Conservation (phyloP, 2,113 vertebrate genomes). For the Apodemus speciosus region DNA sequence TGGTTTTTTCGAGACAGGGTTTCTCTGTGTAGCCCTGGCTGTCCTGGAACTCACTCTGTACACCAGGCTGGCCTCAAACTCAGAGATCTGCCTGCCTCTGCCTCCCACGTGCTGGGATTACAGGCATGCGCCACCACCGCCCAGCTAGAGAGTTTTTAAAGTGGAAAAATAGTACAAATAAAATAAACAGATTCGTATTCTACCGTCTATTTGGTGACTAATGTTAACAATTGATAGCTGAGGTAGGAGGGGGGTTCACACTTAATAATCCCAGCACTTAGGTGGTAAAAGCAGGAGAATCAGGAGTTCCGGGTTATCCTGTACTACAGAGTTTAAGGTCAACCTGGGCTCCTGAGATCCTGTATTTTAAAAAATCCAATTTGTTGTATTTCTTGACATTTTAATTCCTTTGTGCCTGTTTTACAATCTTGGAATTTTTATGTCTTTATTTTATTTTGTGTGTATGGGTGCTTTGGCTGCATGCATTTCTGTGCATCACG, state of each 20-base stretch:
- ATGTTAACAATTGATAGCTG: background rate
- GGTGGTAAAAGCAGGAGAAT: background rate
- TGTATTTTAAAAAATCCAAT: background rate
- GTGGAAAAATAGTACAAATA: background rate
- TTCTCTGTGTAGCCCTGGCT: too few species aligned
- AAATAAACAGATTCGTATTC: background rate
- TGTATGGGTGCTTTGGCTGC: background rate
- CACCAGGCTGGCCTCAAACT: too few species aligned
- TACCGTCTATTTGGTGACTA: background rate
- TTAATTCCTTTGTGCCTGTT: background rate
- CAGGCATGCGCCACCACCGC: too few species aligned
- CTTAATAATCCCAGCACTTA: background rate
- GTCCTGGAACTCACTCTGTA: too few species aligned
- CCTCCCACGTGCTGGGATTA: too few species aligned
- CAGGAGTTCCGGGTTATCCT: background rate
- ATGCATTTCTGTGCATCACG: background rate
- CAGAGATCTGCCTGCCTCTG: too few species aligned
- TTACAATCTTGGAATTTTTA: conserved; percentile 1
- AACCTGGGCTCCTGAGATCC: background rate
- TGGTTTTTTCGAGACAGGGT: too few species aligned
- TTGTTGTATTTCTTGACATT: conserved; percentile 7
- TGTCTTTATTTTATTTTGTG: background rate
- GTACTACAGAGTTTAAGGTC: background rate
- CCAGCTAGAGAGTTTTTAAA: conserved; percentile 42
- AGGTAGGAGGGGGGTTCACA: background rate